Evolutionary conservation across 2,888 invertebrate species (phyloP).

Genomic region (Palloptera scutellata): DNA sequence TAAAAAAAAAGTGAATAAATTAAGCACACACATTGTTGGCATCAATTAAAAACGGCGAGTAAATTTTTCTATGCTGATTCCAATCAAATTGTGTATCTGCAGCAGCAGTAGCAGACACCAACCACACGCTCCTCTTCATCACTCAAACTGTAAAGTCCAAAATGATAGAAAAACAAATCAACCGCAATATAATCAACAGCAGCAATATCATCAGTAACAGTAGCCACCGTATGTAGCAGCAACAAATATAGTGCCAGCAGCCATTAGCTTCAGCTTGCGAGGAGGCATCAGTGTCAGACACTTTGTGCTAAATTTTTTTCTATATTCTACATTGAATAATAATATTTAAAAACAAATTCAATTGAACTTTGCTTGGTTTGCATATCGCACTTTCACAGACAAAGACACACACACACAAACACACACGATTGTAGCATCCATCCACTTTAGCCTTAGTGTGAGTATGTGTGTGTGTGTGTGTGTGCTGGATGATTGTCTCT

Average conservation of each 20-base stretch:
- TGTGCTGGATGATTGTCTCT: too few species aligned
- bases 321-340: constrained; percentile 6
- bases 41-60: constrained; percentile 34
- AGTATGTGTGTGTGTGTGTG: too few species aligned
- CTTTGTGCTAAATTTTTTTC: constrained; percentile 24
- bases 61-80: too few species aligned
- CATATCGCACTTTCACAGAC: too few species aligned
- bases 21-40: constrained; percentile 20
- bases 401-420: too few species aligned
- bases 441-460: too few species aligned
- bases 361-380: constrained; percentile 38
- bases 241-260: constrained; percentile 2
- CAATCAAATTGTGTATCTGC: too few species aligned
- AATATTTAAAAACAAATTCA: constrained; percentile 31
- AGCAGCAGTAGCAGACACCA: too few species aligned
- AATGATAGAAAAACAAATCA: constrained; percentile 5
- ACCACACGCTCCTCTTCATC: too few species aligned
- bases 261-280: background rate
- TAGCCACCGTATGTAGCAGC: background rate
- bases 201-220: constrained; percentile 5
- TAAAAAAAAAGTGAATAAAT: too few species aligned
- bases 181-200: constrained; percentile 17
- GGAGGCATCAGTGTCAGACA: constrained; percentile 20
- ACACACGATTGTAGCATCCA: too few species aligned
- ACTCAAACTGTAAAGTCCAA: too few species aligned